Percentiles rank a stretch among this genome's conserved stretches.
Evolutionary conservation across 1,140 invertebrate genomes (phyloP).

Genomic region (Neotoxoptera formosana): DNA sequence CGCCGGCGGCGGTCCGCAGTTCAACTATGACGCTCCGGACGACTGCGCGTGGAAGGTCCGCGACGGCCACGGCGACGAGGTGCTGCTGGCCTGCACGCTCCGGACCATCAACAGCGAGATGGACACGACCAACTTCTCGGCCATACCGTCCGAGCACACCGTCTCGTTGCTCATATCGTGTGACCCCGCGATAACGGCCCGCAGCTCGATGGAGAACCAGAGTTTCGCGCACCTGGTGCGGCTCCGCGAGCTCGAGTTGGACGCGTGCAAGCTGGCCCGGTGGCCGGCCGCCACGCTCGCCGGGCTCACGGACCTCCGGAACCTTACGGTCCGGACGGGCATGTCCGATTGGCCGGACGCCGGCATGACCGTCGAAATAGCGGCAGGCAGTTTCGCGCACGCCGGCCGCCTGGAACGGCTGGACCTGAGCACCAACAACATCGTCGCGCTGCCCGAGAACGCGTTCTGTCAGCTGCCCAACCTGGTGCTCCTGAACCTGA

Average conservation of each 20-base stretch:
- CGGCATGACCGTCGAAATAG: constrained; percentile 79
- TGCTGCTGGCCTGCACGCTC: constrained; percentile 80
- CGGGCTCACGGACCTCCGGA: constrained; percentile 78
- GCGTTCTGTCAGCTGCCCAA: constrained; percentile 83
- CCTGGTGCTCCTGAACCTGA: constrained; percentile 79
- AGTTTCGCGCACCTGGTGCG: constrained; percentile 81
- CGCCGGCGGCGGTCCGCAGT: constrained; percentile 64
- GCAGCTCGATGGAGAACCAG: constrained; percentile 76
- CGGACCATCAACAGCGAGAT: constrained; percentile 82
- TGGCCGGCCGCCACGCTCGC: constrained; percentile 77
- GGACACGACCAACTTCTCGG: constrained; percentile 86
- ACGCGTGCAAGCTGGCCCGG: constrained; percentile 83
- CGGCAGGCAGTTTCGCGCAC: constrained; percentile 74
- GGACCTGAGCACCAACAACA: constrained; percentile 87
- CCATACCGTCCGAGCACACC: constrained; percentile 83
- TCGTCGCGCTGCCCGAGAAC: constrained; percentile 85
- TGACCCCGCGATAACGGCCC: constrained; percentile 76
- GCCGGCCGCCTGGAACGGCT: constrained; percentile 79
- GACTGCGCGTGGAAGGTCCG: constrained; percentile 78
- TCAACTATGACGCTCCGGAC: constrained; percentile 81
- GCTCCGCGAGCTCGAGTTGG: constrained; percentile 79
- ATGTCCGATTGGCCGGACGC: constrained; percentile 75
- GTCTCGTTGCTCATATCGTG: constrained; percentile 80
- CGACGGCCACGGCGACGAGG: constrained; percentile 68
- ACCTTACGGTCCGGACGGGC: constrained; percentile 80